Evolutionary conservation across 2,797 vertebrate genomes (phyloP).

Genomic region (Erpetoichthys calabaricus): DNA sequence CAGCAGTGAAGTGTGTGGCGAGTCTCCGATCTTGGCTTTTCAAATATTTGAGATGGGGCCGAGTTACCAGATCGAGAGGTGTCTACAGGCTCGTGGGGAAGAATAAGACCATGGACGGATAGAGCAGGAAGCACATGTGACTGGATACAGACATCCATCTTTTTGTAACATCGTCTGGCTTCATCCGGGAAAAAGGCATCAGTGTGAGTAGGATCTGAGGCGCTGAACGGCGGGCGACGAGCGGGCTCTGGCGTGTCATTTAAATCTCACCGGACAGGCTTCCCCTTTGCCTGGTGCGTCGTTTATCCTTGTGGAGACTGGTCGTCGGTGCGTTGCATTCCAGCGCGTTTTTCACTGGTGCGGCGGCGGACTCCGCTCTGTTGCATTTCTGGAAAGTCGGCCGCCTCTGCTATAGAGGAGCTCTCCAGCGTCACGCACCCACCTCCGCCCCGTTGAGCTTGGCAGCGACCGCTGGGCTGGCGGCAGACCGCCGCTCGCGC

Average conservation of each 20-base stretch:
- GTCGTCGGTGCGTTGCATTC: not conserved
- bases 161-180: constrained; percentile 20
- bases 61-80: too few relatives aligned
- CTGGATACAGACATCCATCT: constrained; percentile 19
- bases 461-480: constrained; percentile 5
- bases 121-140: constrained; percentile 26
- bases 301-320: not conserved
- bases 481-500: constrained; percentile 6
- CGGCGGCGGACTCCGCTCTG: not conserved
- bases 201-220: constrained; percentile 7
- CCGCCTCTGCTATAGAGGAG: too few relatives aligned
- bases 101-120: too few relatives aligned
- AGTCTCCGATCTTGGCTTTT: too few relatives aligned
- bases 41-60: too few relatives aligned
- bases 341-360: not conserved
- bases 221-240: too few relatives aligned
- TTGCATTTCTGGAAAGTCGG: not conserved
- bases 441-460: constrained; percentile 4
- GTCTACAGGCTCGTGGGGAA: too few relatives aligned
- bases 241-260: too few relatives aligned
- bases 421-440: not conserved
- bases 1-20: too few relatives aligned
- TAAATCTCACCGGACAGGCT: too few relatives aligned
- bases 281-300: not conserved
- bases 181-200: constrained; percentile 6